Evolutionary conservation across 2,797 vertebrate genomes (phyloP), one percentile per base, ranked within the genome.

Genomic region (Dipus sagitta): DNA sequence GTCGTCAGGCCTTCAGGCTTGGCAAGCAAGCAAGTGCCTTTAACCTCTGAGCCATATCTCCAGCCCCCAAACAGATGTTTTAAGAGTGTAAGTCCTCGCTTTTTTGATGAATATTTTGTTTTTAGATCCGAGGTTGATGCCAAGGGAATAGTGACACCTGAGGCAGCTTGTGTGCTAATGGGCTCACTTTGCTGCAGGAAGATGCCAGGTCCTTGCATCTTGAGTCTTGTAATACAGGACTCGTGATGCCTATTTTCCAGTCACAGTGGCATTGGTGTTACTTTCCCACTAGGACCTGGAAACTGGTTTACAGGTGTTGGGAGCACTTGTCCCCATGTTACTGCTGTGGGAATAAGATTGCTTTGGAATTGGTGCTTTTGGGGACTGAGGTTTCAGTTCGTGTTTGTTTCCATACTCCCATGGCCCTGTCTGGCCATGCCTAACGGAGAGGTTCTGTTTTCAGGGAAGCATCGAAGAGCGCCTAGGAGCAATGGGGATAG

Each of bases 381-480:
- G 3, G 26, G 7, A 4, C 67, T 82, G 52, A 90, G 12, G 60
- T 86, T 32, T 78, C 34, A 92, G n/a, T 88, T 9, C 11, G 21
- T 77, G 23, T 26, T 88, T 86, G 72, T 86, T 75, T 82, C 2
- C 30, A 74, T 14, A 78, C 23, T 79, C 3, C 80, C 2, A 38
- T 71, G 86, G 34, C 32, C 62, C 64, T 86, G 15, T 81, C 54
- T 93, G 28, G 23, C 72, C 28, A 87, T 60, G 42, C 1, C 86
- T 92, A 97, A 34, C 8, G 42, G 3, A 20, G 21, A 1, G 0
- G 93, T 96, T 23, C 78, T 94, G 30, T 94, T 68, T 52, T 96
- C 92, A 99, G 99, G 98, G 98, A 95, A 99, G 99, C 34, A 99
- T 99, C 87, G 99, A 99, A 71, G 99, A 99, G 95, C 99, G 99